Evolutionary conservation across 2,888 invertebrate species (phyloP), one percentile per base, ranked within the genome.

Genomic region (Mimas tiliae): DNA sequence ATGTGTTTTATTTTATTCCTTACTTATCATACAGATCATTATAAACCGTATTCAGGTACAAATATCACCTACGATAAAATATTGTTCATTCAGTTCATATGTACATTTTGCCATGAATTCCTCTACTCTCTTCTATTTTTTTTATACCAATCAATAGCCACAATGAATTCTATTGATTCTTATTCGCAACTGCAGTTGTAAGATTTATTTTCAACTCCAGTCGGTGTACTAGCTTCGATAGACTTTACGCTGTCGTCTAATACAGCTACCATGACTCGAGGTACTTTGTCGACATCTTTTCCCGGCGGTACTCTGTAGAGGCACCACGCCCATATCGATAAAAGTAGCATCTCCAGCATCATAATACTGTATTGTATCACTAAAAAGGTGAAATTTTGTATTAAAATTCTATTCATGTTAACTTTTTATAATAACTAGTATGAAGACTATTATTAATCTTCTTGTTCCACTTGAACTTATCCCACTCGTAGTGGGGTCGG

Each of bases 331-430:
- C 95, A 93, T 69, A 94, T 88, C 53, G 95, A 94, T 52, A 96
- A 90, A 64, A 96, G 77, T 65, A 96, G 89, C 96, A 96, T 96
- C 87, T 96, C 96, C 74, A 95, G 80, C 76, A 96, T 87, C 94
- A 96, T 95, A 73, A 95, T 79, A 50, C 94, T 90, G 84, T 96
- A 96, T 88, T 95, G 95, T 71, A 96, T 94, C 83, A 96, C 96
- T 96, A 94, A 11, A 81, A 81, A 64, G 62, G 66, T 63, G 21
- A 53, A 47, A 68, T n/a, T 63, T 38, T 47, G 89, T 9, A 14
- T 45, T 14, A 45, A 45, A 14, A 45, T 42, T 42, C 8, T 1
- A 7, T 42, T 42, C 8, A 42, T 6, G 7, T 27, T 27, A 1
- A 27, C 27, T 27, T 27, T 27, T 3, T 27, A 27, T 27, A 27